These are phyloP conservation scores for Pseudorhiza aurosa DNA, from an alignment of 30 jellyfish, hydroid and myxozoan genomes.

Conservation along the genomic window DNA sequence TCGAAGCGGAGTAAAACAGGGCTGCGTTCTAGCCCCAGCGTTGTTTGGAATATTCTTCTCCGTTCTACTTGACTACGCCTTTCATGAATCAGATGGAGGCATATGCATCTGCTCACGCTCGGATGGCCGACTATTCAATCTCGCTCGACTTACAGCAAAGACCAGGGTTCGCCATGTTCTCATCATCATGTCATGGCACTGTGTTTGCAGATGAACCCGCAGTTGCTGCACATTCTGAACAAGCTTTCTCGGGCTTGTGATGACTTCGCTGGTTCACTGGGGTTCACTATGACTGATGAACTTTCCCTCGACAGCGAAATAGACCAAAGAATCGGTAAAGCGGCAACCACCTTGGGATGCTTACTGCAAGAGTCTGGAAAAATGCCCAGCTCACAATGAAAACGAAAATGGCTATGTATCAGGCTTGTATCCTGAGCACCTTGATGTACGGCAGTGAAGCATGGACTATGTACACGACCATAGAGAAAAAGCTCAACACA, in stretches of 20 bases:
- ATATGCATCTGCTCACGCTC: conserved; percentile 9
- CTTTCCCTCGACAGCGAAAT: too few species aligned
- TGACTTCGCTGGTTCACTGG: too few species aligned
- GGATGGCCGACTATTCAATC: conserved; percentile 38
- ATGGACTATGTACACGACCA: too few species aligned
- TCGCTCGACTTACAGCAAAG: conserved; percentile 5
- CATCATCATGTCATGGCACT: background rate
- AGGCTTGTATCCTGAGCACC: too few species aligned
- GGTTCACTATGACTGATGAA: too few species aligned
- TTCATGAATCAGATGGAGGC: background rate
- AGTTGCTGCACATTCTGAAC: conserved; percentile 11
- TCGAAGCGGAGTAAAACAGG: conserved; percentile 46
- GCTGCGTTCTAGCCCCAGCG: conserved; percentile 50
- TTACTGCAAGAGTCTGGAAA: too few species aligned
- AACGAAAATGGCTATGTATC: too few species aligned
- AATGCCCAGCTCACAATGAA: too few species aligned
- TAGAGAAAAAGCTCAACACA: too few species aligned
- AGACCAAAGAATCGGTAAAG: too few species aligned
- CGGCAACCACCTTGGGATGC: too few species aligned
- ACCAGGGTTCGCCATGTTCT: background rate
- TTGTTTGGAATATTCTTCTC: conserved; percentile 39
- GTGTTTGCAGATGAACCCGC: conserved; percentile 36
- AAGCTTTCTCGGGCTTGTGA: conserved; percentile 9
- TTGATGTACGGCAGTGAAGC: too few species aligned
- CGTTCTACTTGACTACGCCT: conserved; percentile 8